phyloP scores from a whole-genome alignment of 2,113 vertebrate species.

The Macroglossus sobrinus region DNA sequence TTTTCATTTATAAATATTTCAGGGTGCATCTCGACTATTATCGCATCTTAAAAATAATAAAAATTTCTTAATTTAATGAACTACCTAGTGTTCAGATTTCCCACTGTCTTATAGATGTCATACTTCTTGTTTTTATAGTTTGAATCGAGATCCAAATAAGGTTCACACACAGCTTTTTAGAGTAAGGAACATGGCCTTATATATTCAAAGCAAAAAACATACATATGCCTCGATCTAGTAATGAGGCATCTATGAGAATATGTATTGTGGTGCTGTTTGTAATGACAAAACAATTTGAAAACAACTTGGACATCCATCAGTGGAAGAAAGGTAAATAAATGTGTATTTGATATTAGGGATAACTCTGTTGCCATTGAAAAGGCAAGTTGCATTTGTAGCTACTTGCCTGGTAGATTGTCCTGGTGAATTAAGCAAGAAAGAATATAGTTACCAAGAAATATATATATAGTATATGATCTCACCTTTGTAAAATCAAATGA shows the following conservation, averaged over 20 bases:
- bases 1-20: background rate
- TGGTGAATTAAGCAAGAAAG: background rate
- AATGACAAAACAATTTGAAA: background rate
- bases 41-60: background rate
- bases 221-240: background rate
- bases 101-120: background rate
- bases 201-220: background rate
- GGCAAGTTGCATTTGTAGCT: background rate
- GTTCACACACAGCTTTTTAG: background rate
- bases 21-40: background rate
- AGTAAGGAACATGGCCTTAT: background rate
- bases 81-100: background rate
- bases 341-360: background rate
- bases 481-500: background rate
- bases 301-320: background rate
- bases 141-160: background rate
- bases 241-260: background rate
- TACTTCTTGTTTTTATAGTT: background rate
- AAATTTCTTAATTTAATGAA: constrained; percentile 16
- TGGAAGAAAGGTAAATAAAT: background rate
- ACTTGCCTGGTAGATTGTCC: background rate
- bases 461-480: background rate
- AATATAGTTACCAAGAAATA: background rate
- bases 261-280: background rate
- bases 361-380: background rate